Evolutionary conservation across 2,888 invertebrate species (phyloP), one percentile per base, ranked within the genome.

Genomic region (Loripinus fragilis): DNA sequence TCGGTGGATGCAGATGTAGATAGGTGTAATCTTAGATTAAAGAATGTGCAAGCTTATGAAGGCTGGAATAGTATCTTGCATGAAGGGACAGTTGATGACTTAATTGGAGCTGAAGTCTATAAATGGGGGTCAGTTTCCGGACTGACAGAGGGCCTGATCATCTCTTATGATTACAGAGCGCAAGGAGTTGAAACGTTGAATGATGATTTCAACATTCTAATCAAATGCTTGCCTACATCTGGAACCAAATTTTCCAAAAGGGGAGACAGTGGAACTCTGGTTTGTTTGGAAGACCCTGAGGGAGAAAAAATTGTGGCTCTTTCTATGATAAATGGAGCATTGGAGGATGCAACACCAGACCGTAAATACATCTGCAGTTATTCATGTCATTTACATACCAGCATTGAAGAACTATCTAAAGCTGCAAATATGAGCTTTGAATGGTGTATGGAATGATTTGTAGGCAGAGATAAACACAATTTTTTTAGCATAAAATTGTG

Each of bases 221-320:
- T 60, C 3, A 17, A 60, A 33, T 12, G 33, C 5, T 20, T 60
- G 15, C 60, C 60, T n/a, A 38, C 5, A 5, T 8, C 38, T 38
- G n/a, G 25, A 5, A 33, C 30, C 33, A 33, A 60, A 20, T 60
- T 60, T 33, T 60, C 60, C 20, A 17, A 30, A 17, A 60, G 17
- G 33, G 60, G 60, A 33, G 60, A 60, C 17, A 60, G 60, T 60
- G 60, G 60, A 15, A 60, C 60, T 2, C 33, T 60, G 33, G 60
- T 60, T 30, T 60, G 60, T 60, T 60, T 60, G 30, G 60, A 60
- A 23, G 60, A 33, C 3, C 60, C 60, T 2, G 60, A 10, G 7
- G 60, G 33, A 17, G 60, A 60, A 17, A 60, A 60, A 17, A 20
- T 60, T 2, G 33, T 60, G 7, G 60, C 60, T 17, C 33, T 60